These are phyloP conservation scores for Grapholita molesta DNA, from an alignment of 1,140 invertebrate species.

Conservation along the genomic window DNA sequence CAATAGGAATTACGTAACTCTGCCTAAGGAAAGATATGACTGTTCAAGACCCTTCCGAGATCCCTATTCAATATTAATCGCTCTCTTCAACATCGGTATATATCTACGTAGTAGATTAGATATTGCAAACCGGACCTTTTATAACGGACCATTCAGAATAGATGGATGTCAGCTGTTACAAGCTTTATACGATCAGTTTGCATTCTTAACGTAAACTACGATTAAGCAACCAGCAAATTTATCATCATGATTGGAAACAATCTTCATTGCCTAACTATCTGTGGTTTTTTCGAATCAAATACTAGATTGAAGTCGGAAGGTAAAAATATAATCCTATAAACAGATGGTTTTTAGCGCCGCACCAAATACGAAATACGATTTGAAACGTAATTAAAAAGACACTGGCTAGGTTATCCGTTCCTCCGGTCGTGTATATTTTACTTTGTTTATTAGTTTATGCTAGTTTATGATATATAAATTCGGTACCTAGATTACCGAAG, in stretches of 20 bases:
- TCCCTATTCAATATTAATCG: constrained; percentile 14
- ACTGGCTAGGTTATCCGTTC: too few relatives aligned
- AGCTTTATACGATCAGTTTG: background rate
- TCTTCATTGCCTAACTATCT: too few relatives aligned
- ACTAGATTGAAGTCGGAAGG: background rate
- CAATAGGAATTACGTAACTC: background rate
- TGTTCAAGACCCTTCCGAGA: background rate
- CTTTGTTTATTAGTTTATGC: background rate
- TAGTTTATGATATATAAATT: background rate
- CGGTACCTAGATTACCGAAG: constrained; percentile 15
- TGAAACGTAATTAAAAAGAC: background rate
- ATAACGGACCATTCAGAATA: too few relatives aligned
- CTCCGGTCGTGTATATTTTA: background rate
- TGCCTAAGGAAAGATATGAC: background rate
- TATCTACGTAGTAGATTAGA: background rate
- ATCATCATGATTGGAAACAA: too few relatives aligned
- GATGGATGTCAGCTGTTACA: background rate
- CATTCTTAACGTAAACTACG: background rate
- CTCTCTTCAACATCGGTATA: background rate
- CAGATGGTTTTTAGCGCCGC: background rate
- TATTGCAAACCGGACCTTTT: background rate
- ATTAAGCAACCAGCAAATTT: too few relatives aligned
- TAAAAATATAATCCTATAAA: background rate
- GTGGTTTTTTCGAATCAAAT: background rate
- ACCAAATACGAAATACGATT: background rate